phyloP scores from a whole-genome alignment of 2,113 vertebrate genomes.

The Corythornis vintsioides region DNA sequence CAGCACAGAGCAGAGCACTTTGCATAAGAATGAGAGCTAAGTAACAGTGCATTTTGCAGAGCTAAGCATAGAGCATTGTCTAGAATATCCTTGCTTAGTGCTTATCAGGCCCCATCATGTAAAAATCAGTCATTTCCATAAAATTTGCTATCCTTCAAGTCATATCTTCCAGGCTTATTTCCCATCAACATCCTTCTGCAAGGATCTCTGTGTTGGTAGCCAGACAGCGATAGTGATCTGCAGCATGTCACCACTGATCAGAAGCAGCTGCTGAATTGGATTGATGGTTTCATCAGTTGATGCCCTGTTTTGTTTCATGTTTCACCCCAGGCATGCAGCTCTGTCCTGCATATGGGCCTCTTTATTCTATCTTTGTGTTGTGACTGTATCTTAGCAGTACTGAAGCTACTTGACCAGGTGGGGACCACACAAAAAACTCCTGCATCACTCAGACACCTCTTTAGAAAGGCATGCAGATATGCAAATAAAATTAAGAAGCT shows the following conservation, averaged over 20 bases:
- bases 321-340: not conserved
- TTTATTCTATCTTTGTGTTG: not conserved
- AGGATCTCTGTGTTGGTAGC: not conserved
- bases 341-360: not conserved
- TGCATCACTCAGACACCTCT: not conserved
- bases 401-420: not conserved
- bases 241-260: not conserved
- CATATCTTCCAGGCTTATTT: not conserved
- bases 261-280: not conserved
- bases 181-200: not conserved
- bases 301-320: not conserved
- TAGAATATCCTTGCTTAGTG: not conserved
- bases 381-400: not conserved
- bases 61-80: not conserved
- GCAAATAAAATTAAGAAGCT: not conserved
- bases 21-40: fast-evolving
- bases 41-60: not conserved
- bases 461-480: not conserved
- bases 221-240: not conserved
- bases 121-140: not conserved
- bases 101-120: not conserved
- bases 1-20: not conserved
- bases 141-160: not conserved
- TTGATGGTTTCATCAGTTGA: not conserved
- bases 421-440: not conserved